These are phyloP conservation scores for Phalera bucephala DNA, from an alignment of 2,888 invertebrate genomes.

Conservation along the genomic window DNA sequence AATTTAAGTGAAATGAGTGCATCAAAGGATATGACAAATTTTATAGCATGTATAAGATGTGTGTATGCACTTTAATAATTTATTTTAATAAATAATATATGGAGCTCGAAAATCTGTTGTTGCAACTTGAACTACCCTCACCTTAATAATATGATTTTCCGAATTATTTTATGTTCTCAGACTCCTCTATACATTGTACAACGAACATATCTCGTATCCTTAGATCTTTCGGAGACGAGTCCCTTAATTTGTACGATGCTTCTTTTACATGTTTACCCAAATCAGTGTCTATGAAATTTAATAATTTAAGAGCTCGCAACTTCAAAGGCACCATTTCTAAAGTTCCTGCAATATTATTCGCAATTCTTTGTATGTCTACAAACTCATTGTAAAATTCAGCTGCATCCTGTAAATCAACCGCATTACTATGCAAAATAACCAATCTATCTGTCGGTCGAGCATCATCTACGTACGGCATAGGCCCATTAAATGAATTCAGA, in stretches of 20 bases:
- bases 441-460: constrained; percentile 39
- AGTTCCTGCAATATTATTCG: constrained; percentile 12
- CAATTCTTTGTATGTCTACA: constrained; percentile 26
- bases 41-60: too few relatives aligned
- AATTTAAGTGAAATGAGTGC: too few relatives aligned
- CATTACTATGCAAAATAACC: constrained; percentile 38
- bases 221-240: too few relatives aligned
- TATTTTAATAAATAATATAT: too few relatives aligned
- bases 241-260: too few relatives aligned
- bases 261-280: constrained; percentile 8
- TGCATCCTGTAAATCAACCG: constrained; percentile 81
- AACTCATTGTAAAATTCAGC: constrained; percentile 86
- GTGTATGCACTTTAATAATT: too few relatives aligned
- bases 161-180: too few relatives aligned
- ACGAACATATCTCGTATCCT: too few relatives aligned
- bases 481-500: constrained; percentile 96
- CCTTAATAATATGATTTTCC: too few relatives aligned
- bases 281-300: constrained; percentile 9
- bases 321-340: constrained; percentile 11
- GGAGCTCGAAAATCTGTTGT: too few relatives aligned
- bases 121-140: too few relatives aligned
- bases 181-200: not conserved
- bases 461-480: constrained; percentile 84
- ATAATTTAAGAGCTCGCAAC: constrained; percentile 9
- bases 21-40: too few relatives aligned